These are phyloP conservation scores for Philereme transversata DNA, from an alignment of 2,888 invertebrate species.

Conservation along the genomic window DNA sequence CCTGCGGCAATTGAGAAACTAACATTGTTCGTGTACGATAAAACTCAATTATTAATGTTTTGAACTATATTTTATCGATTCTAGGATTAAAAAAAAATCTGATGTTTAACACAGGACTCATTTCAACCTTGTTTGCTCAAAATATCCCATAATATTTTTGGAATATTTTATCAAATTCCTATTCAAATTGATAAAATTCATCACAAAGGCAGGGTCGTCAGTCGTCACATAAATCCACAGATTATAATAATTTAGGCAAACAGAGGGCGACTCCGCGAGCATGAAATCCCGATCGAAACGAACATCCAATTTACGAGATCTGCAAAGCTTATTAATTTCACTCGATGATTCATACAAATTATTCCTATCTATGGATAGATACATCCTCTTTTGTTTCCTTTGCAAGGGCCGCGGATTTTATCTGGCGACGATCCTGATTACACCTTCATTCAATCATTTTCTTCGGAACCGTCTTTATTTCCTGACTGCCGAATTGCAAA, in stretches of 20 bases:
- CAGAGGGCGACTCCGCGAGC: slow-evolving; percentile 15
- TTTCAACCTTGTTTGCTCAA: no score
- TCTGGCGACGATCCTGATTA: neutral
- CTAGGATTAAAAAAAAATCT: neutral
- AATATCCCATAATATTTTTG: no score
- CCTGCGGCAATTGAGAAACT: no score
- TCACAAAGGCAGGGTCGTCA: neutral
- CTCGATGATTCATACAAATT: slow-evolving; percentile 1
- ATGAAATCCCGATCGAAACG: slow-evolving; percentile 18
- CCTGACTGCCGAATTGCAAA: no score
- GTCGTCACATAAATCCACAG: slow-evolving; percentile 10
- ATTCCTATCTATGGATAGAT: neutral
- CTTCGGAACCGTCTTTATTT: no score
- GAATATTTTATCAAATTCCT: neutral
- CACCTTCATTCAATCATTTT: neutral
- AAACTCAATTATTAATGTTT: no score
- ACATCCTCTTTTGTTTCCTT: neutral
- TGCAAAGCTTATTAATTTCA: slow-evolving; percentile 13
- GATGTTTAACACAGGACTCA: neutral
- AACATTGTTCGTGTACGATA: no score
- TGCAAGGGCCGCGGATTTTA: neutral
- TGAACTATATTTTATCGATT: neutral
- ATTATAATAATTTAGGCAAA: slow-evolving; percentile 22
- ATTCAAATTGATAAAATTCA: slow-evolving; percentile 1
- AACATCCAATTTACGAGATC: slow-evolving; percentile 20